Evolutionary conservation across 2,888 invertebrate genomes (phyloP), one percentile per base, ranked within the genome.

Genomic region (Cheiracanthium punctorium): DNA sequence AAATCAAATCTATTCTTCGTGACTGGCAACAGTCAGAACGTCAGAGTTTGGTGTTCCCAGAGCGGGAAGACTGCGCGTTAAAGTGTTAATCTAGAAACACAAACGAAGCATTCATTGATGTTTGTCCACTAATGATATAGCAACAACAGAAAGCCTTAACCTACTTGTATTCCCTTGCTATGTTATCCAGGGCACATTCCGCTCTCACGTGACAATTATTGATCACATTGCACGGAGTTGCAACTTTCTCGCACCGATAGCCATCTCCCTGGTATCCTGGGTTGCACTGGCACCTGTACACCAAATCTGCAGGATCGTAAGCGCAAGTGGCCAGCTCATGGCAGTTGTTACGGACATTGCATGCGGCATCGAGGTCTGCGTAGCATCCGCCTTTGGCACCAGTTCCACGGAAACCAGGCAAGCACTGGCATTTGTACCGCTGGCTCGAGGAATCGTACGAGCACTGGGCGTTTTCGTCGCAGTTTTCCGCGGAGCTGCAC

Each of bases 271-370:
- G 89, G 90, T 90, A 92, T 30, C 92, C 92, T 4, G 90, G 89
- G 75, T 91, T 91, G 90, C 93, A 93, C 80, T 90, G 89, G 89
- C 92, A 92, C 33, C 89, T 82, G 71, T 90, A 90, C 1, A 93
- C 92, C 75, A 93, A 92, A 30, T 88, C 92, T 93, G 37, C 92
- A 1, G 93, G 92, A 41, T 93, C 91, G 69, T 87, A 89, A 14
- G 91, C 93, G 91, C 98, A 98, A 74, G 95, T 93, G 5, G 97
- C 97, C 91, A 96, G 94, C 20, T 94, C 94, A 90, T 97, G 95
- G 91, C 98, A 98, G 90, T 95, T 95, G 89, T 95, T 93, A 84
- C 96, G 93, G 41, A 94, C 93, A 90, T 95, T 94, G 92, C 97
- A 97, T 30, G 94, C 93, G 88, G 94, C 95, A 2, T 75, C 86